Evolutionary conservation across 2,113 vertebrate species (phyloP), one percentile per base, ranked within the genome.

Genomic region (Phasianus colchicus): DNA sequence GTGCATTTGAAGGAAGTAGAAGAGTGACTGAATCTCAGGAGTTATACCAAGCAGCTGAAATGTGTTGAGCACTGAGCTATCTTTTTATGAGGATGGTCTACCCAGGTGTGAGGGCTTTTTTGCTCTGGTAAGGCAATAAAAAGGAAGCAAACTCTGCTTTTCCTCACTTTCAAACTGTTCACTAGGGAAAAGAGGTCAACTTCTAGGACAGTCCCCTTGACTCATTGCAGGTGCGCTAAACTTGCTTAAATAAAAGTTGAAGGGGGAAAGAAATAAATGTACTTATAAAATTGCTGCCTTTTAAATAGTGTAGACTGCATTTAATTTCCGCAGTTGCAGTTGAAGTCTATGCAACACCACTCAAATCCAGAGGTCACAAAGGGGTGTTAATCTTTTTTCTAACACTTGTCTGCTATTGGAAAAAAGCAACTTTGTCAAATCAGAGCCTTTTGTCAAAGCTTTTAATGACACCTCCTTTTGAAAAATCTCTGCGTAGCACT

Each of bases 271-370:
- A 66, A 87, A 54, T 30, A 32, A 61, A 3, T 1, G 10, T 9
- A 3, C 9, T 47, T 70, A 86, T 30, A 1, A 67, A 86, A 75
- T 29, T 1, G 0, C 19, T 71, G 42, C 19, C 29, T 86, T 86
- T 92, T 88, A 57, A 92, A 69, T 14, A 47, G 13, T 14, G 15
- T 75, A 81, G 86, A 61, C 42, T 77, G 36, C 43, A 55, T 83
- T 93, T 95, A 38, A 90, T 86, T 93, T 94, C 88, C 90, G 83
- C 55, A 12, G 64, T 63, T 94, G 76, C 47, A 78, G 57, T 85
- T 69, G 90, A 75, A 86, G 25, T 27, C 60, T 83, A 13, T 60
- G 48, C 5, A 78, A 34, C 25, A 71, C 32, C 20, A 43, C 25
- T 75, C 27, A 22, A 38, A 32, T 90, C 80, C 34, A 92, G 64